Conservation (phyloP, 53 echinoderm and acorn worm genomes). For the Mesocentrotus franciscanus region DNA sequence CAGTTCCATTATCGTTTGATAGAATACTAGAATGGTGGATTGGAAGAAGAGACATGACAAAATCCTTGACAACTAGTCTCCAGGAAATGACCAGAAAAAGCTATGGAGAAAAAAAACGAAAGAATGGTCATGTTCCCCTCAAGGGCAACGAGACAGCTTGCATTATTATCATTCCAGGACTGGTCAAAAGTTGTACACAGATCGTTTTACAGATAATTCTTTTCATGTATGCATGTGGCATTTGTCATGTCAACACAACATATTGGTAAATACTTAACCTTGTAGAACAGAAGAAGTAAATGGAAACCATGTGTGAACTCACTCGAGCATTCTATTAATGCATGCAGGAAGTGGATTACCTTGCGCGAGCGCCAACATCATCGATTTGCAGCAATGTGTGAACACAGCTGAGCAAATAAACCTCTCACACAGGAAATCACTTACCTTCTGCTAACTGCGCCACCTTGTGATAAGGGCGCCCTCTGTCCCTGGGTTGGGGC, state of each 20-base stretch:
- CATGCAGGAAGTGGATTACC: not conserved
- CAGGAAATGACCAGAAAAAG: not conserved
- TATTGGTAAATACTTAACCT: too few species aligned
- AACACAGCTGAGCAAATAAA: not conserved
- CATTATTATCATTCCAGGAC: too few species aligned
- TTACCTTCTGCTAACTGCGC: conserved; percentile 47
- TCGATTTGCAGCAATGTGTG: not conserved
- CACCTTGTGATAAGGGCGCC: conserved; percentile 50
- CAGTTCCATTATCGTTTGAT: too few species aligned
- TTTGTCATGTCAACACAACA: too few species aligned
- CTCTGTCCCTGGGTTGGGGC: not conserved
- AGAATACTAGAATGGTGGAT: too few species aligned
- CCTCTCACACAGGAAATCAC: not conserved
- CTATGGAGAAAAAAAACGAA: not conserved
- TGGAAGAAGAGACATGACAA: not conserved
- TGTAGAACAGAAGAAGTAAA: not conserved
- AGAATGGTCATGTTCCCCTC: not conserved
- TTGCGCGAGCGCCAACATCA: not conserved
- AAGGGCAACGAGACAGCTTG: too few species aligned
- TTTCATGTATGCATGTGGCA: too few species aligned
- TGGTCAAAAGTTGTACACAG: too few species aligned
- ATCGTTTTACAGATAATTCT: too few species aligned
- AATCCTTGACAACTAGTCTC: not conserved
- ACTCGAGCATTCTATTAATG: not conserved
- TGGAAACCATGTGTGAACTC: not conserved